Evolutionary conservation across 2,888 invertebrate species (phyloP).

Genomic region (Nomada fabriciana): DNA sequence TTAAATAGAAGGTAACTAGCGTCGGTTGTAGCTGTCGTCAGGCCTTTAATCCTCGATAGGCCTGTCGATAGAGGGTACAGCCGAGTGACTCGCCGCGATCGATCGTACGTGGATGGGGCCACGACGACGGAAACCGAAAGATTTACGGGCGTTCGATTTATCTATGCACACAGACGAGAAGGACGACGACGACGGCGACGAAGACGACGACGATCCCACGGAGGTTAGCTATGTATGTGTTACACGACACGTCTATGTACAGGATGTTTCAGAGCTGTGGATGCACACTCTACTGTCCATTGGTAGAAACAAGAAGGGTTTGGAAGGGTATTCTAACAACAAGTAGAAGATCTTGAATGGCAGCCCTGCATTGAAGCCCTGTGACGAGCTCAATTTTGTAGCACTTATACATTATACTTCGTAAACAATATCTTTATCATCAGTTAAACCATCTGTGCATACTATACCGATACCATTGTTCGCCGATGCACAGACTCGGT

Average conservation of each 20-base stretch:
- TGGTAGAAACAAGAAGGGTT: no score
- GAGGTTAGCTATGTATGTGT: constrained; percentile 29
- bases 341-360: no score
- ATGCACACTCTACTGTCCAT: not conserved
- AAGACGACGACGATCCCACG: constrained; percentile 49
- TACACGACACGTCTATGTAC: not conserved
- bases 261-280: constrained; percentile 21
- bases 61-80: constrained; percentile 68
- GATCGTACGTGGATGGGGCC: constrained; percentile 62
- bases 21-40: constrained; percentile 70
- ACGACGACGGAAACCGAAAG: constrained; percentile 69
- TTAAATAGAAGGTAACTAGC: constrained; percentile 72
- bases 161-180: constrained; percentile 62
- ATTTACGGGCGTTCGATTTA: constrained; percentile 73
- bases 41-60: constrained; percentile 69
- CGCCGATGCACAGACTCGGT: constrained; percentile 47
- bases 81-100: constrained; percentile 69
- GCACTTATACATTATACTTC: no score
- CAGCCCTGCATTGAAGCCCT: no score
- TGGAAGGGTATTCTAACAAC: no score
- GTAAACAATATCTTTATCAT: no score
- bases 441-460: not conserved
- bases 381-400: no score
- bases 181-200: not conserved
- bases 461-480: not conserved